Percentiles rank a stretch among this genome's conserved stretches.
phyloP scores from a whole-genome alignment of 1,140 invertebrate species.

The Sitodiplosis mosellana region DNA sequence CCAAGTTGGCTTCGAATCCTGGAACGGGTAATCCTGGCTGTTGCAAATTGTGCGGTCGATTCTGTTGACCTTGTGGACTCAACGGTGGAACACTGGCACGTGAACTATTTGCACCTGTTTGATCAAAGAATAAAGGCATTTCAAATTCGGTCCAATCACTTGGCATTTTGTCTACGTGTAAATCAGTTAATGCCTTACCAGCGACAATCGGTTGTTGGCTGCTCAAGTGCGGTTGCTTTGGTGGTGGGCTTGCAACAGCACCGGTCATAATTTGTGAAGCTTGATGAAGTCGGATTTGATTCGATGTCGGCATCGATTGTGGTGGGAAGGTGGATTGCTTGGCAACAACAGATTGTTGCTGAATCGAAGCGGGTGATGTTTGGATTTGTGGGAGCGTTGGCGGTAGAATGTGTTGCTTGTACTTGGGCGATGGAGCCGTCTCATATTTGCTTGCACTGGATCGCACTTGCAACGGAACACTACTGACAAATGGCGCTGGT shows the following conservation, averaged over 20 bases:
- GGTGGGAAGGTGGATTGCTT: neutral
- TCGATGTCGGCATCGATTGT: slow-evolving; percentile 6
- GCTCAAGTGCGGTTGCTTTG: slow-evolving; percentile 28
- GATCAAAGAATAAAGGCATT: slow-evolving; percentile 4
- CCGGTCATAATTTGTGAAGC: slow-evolving; percentile 29
- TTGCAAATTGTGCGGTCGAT: slow-evolving; percentile 28
- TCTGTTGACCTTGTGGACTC: slow-evolving; percentile 39
- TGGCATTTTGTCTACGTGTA: slow-evolving; percentile 1
- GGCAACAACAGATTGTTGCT: neutral
- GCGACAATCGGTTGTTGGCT: slow-evolving; percentile 27
- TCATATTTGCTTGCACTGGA: neutral
- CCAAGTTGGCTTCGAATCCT: slow-evolving; percentile 45
- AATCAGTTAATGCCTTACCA: slow-evolving; percentile 14
- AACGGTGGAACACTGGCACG: slow-evolving; percentile 34
- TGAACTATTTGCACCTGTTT: slow-evolving; percentile 25
- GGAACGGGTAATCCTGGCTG: slow-evolving; percentile 32
- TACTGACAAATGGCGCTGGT: neutral
- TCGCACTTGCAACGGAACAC: neutral
- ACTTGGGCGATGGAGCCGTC: neutral
- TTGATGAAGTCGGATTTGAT: slow-evolving; percentile 18
- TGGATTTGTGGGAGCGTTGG: neutral
- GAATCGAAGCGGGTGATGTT: slow-evolving; percentile 13
- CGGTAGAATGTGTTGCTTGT: neutral
- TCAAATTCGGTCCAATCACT: neutral
- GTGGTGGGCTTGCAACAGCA: slow-evolving; percentile 35